Evolutionary conservation across 2,888 invertebrate species (phyloP).

Genomic region (Troides oblongomaculatus): DNA sequence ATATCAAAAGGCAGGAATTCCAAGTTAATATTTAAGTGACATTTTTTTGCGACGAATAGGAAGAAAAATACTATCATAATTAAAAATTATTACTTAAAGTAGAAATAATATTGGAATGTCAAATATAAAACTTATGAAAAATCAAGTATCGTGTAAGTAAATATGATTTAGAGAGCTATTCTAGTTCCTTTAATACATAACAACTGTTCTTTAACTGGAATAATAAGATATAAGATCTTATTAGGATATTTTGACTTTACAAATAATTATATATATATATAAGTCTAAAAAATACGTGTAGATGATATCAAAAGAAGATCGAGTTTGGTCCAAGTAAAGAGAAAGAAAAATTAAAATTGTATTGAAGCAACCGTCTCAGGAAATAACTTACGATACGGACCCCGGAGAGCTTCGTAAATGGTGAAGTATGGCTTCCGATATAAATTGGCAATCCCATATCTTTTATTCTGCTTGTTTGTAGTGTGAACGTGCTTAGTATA

Average conservation of each 20-base stretch:
- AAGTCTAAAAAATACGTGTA: too few species aligned
- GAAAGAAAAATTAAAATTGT: constrained; percentile 14
- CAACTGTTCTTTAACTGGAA: background rate
- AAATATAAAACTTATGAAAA: too few species aligned
- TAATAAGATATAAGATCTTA: background rate
- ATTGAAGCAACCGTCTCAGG: constrained; percentile 9
- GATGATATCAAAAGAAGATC: too few species aligned
- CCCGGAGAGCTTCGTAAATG: constrained; percentile 9
- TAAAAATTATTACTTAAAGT: too few species aligned
- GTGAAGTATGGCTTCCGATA: constrained; percentile 25
- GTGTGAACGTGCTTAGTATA: constrained; percentile 49
- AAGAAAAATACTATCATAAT: too few species aligned
- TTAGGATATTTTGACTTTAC: background rate
- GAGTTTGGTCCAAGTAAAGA: background rate
- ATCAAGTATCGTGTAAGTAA: too few species aligned
- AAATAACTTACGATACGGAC: constrained; percentile 18
- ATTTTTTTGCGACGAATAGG: too few species aligned
- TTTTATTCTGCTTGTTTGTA: constrained; percentile 55
- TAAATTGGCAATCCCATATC: constrained; percentile 26
- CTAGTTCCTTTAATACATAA: background rate
- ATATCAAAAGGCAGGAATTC: too few species aligned
- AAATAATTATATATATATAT: background rate
- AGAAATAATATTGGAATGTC: too few species aligned
- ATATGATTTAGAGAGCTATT: too few species aligned
- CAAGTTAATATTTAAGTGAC: too few species aligned